Percentiles rank a stretch among this genome's conserved stretches.
Conservation (phyloP, 2,113 vertebrate species). For the Mustelus asterias region DNA sequence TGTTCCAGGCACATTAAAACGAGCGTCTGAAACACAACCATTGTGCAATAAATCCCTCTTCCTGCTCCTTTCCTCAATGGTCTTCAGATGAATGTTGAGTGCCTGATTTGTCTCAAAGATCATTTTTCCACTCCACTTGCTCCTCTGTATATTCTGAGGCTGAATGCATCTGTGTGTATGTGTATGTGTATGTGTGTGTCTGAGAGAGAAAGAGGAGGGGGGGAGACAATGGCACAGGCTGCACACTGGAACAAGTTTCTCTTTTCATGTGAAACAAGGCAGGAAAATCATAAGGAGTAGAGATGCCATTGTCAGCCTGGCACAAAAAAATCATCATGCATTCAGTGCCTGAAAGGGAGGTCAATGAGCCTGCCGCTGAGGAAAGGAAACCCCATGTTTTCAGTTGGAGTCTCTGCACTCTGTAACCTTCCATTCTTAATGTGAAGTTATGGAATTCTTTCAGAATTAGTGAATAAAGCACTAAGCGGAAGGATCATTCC, state of each 20-base stretch:
- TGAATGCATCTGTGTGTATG: neutral
- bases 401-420: neutral
- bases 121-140: constrained; percentile 18
- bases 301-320: neutral
- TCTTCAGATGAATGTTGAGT: constrained; percentile 24
- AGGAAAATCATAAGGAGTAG: constrained; percentile 6
- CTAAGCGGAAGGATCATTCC: neutral
- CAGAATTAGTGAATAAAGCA: constrained; percentile 4
- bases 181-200: neutral
- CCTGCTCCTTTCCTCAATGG: neutral
- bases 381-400: neutral
- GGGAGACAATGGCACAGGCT: neutral
- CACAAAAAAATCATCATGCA: neutral
- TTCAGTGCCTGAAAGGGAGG: neutral
- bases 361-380: neutral
- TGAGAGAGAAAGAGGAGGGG: neutral
- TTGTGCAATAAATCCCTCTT: constrained; percentile 14
- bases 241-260: neutral
- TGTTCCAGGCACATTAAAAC: neutral
- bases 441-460: neutral
- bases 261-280: constrained; percentile 18
- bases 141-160: neutral
- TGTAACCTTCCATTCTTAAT: constrained; percentile 13
- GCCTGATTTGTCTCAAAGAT: constrained; percentile 37
- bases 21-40: neutral